Base-by-base conservation (phyloP, 2,113 vertebrate genomes). In the Hoplias malabaricus region DNA sequence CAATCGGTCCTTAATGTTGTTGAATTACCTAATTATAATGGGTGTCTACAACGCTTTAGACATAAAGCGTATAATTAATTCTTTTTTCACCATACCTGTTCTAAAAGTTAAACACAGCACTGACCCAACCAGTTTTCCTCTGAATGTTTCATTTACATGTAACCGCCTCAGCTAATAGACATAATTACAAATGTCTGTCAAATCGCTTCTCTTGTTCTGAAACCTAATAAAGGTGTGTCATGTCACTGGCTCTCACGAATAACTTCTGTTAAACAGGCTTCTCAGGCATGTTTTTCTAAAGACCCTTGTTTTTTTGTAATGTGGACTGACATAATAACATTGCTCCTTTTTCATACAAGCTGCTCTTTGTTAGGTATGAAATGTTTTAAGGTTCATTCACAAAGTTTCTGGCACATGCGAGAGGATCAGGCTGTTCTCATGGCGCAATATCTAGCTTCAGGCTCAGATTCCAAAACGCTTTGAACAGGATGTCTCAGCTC, bases 371-470 rank as follows among this genome's bases (percentile, higher is more conserved):
- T 74, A 56, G 29, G 25, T 8, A 25, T 67, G 68, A 50, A 73
- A n/a, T 31, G 29, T 65, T 40, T 56, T 27, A 8, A 33, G 19
- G 29, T 36, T 61, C 38, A 43, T 77, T 71, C 16, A 84, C 77
- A 83, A 79, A 78, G 75, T 79, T 82, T 87, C 83, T 84, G 80
- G 65, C 36, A 16, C 56, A 19, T 46, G 27, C 59, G 62, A 69
- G 29, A 43, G 27, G 80, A 81, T 84, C 83, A 77, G 46, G 48
- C 33, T 74, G 85, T 89, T 86, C 85, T 75, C 68, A 53, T 43
- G 62, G 34, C 62, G 54, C 46, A 69, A 8, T 42, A 53, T 68
- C 67, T 29, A 34, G 40, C 85, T 82, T 65, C 40, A n/a, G 73
- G 83, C 23, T 62, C 8, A 80, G 80, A 82, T 77, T 86, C 54